A percentile compares a stretch with the other conserved stretches of the same genome.
These are phyloP conservation scores for Stenchaetothrips biformis DNA, from an alignment of 2,888 invertebrate genomes.

Conservation along the genomic window DNA sequence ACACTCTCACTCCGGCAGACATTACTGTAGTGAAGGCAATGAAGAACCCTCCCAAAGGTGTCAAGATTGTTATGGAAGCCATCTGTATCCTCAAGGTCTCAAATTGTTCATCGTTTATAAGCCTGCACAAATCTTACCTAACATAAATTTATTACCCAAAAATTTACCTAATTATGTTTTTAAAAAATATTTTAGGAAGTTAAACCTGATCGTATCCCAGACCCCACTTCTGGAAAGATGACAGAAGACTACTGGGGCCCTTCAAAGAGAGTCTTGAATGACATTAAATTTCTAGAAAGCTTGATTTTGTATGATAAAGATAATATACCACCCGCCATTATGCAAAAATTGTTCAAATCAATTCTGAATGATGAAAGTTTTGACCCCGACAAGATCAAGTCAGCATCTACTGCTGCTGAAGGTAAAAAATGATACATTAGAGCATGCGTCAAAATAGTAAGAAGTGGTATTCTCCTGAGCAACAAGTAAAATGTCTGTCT, in stretches of 20 bases:
- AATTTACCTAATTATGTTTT: conserved; percentile 12
- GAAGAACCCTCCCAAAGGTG: conserved; percentile 90
- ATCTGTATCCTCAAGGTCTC: conserved; percentile 82
- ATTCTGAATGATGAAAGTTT: conserved; percentile 81
- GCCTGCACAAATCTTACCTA: no score
- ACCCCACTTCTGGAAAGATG: conserved; percentile 75
- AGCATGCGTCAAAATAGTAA: conserved; percentile 21
- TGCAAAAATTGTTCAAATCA: conserved; percentile 75
- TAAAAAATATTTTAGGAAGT: conserved; percentile 55
- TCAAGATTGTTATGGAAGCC: conserved; percentile 90
- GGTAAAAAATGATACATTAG: conserved; percentile 48
- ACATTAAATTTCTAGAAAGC: conserved; percentile 85
- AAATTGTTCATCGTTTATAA: not conserved
- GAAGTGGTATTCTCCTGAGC: not conserved
- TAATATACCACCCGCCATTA: conserved; percentile 76
- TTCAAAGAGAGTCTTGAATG: conserved; percentile 80
- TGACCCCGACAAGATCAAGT: conserved; percentile 83
- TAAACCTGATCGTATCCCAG: conserved; percentile 82
- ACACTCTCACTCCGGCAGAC: conserved; percentile 83
- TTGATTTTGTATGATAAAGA: conserved; percentile 89
- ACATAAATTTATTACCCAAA: no score
- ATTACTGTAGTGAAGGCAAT: conserved; percentile 92
- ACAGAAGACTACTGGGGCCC: conserved; percentile 92
- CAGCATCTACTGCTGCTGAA: conserved; percentile 84
- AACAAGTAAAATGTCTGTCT: not conserved